A percentile compares a stretch with the other conserved stretches of the same genome.
These are phyloP conservation scores for Thymallus thymallus DNA, from an alignment of 2,113 vertebrate species.

Conservation along the genomic window DNA sequence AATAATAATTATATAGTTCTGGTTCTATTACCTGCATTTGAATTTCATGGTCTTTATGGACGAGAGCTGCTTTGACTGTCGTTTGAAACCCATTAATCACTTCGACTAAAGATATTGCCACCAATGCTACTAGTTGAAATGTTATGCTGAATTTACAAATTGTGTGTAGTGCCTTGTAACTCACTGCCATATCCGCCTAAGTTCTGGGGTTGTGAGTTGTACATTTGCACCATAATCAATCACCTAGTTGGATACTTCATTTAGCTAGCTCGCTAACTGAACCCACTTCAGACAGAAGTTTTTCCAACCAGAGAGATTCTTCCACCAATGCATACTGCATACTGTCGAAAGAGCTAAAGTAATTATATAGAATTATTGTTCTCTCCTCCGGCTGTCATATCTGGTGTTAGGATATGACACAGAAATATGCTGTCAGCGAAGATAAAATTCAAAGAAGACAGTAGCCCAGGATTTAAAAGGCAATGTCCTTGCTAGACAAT, in stretches of 20 bases:
- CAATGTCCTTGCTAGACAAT: constrained; percentile 67
- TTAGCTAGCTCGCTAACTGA: constrained; percentile 14
- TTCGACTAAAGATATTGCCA: constrained; percentile 23
- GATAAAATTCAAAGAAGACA: constrained; percentile 31
- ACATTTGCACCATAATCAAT: constrained; percentile 30
- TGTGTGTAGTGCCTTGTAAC: constrained; percentile 3
- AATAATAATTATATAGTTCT: constrained; percentile 44
- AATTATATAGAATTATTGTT: constrained; percentile 15
- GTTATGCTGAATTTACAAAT: constrained; percentile 46
- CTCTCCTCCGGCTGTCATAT: constrained; percentile 19
- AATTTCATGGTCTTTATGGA: constrained; percentile 54
- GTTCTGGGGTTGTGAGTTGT: constrained; percentile 28
- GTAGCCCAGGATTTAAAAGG: constrained; percentile 51
- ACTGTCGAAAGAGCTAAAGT: neutral
- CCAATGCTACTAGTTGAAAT: constrained; percentile 36
- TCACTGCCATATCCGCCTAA: constrained; percentile 4
- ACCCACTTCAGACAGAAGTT: too few species aligned
- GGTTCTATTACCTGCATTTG: constrained; percentile 51
- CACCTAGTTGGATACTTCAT: neutral
- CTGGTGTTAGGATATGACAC: constrained; percentile 15
- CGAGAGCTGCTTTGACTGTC: constrained; percentile 26
- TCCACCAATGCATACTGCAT: neutral
- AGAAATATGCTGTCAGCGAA: constrained; percentile 35
- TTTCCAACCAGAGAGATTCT: too few species aligned
- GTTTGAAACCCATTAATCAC: constrained; percentile 30